Conservation (phyloP, 2,797 vertebrate genomes). For the Lerista edwardsae region DNA sequence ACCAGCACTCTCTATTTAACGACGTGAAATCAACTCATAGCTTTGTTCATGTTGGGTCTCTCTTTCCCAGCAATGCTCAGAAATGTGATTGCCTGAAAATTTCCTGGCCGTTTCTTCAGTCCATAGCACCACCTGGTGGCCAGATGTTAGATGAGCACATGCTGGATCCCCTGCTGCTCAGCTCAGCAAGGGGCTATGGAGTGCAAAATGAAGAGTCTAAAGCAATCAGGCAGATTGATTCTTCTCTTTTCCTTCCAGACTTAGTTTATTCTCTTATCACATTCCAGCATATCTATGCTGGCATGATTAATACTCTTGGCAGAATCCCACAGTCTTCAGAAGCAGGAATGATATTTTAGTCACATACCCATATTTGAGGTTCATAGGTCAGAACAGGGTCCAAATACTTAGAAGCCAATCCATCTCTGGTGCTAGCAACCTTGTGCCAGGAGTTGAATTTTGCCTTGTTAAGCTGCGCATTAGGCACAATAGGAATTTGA, state of each 20-base stretch:
- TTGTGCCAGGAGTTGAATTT: constrained; percentile 20
- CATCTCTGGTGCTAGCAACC: background rate
- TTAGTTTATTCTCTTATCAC: constrained; percentile 34
- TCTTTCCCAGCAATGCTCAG: constrained; percentile 17
- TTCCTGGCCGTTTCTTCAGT: constrained; percentile 52
- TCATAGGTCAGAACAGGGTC: background rate
- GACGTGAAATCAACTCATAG: rapidly evolving
- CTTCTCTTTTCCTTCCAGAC: constrained; percentile 31
- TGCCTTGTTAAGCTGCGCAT: background rate
- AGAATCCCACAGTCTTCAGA: background rate
- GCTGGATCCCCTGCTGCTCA: constrained; percentile 35
- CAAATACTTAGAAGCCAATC: constrained; percentile 1
- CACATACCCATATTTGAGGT: background rate
- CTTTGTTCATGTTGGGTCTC: background rate
- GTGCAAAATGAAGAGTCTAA: constrained; percentile 24
- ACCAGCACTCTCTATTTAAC: background rate
- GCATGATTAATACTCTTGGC: constrained; percentile 19
- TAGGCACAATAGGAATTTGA: constrained; percentile 8
- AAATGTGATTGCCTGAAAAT: background rate
- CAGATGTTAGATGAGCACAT: constrained; percentile 12
- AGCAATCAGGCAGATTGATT: constrained; percentile 52
- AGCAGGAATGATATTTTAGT: background rate
- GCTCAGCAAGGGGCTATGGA: constrained; percentile 33
- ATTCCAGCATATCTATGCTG: background rate
- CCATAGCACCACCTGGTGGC: constrained; percentile 78